phyloP scores from a whole-genome alignment of 2,888 invertebrate species.

The Papilio protenor region DNA sequence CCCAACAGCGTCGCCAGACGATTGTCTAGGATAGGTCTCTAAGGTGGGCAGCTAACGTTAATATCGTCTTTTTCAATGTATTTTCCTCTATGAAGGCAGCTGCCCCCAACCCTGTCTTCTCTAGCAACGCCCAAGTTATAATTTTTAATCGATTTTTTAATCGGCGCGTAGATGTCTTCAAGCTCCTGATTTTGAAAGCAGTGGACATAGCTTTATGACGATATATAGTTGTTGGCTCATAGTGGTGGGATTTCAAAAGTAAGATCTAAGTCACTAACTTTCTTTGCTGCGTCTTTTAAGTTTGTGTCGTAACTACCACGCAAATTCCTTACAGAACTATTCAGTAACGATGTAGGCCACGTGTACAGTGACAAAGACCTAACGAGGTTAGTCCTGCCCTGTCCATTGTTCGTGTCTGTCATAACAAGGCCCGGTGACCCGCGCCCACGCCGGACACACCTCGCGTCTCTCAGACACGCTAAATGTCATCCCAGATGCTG shows the following conservation, averaged over 20 bases:
- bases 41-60: too few relatives aligned
- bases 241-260: neutral
- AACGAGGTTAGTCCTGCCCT: constrained; percentile 34
- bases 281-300: neutral
- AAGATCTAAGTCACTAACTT: neutral
- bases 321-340: constrained; percentile 15
- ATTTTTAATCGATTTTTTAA: neutral
- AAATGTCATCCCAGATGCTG: constrained; percentile 34
- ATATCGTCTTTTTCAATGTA: too few relatives aligned
- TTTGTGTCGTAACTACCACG: constrained; percentile 16
- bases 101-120: too few relatives aligned
- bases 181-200: neutral
- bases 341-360: constrained; percentile 30
- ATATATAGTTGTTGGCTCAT: neutral
- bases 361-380: constrained; percentile 38
- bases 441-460: constrained; percentile 63
- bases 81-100: too few relatives aligned
- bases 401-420: constrained; percentile 47
- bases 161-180: neutral
- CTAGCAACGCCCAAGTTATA: too few relatives aligned
- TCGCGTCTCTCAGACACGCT: constrained; percentile 45
- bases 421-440: constrained; percentile 54
- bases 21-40: too few relatives aligned
- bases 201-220: neutral
- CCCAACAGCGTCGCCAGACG: too few relatives aligned